These are phyloP conservation scores for Dilophus febrilis DNA, from an alignment of 2,888 invertebrate genomes.

Conservation along the genomic window DNA sequence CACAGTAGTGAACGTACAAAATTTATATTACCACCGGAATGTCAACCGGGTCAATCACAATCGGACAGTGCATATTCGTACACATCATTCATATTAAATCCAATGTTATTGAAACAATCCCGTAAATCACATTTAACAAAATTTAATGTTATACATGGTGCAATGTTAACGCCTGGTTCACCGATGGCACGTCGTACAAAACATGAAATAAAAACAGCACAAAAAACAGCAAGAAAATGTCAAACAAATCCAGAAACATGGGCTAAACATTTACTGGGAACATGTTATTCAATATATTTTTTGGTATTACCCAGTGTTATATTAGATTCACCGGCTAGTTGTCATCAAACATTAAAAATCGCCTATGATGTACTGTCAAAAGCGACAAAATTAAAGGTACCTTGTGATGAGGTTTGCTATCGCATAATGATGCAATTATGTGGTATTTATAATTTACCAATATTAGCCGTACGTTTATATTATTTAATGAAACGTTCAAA, in stretches of 20 bases:
- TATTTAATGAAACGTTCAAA: conserved; percentile 86
- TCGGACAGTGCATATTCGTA: conserved; percentile 32
- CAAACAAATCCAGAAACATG: conserved; percentile 65
- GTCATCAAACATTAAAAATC: conserved; percentile 54
- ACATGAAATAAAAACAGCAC: conserved; percentile 86
- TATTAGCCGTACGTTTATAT: conserved; percentile 80
- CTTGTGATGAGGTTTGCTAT: conserved; percentile 94
- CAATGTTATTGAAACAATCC: conserved; percentile 33
- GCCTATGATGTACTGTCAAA: conserved; percentile 78
- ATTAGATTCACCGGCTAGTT: conserved; percentile 49
- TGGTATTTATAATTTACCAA: conserved; percentile 83
- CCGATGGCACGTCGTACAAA: conserved; percentile 88
- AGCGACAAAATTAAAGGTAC: conserved; percentile 70
- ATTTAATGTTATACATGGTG: conserved; percentile 24
- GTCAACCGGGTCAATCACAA: conserved; percentile 16
- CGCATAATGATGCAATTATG: conserved; percentile 97
- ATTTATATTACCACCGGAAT: conserved; percentile 87
- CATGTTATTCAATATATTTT: conserved; percentile 91
- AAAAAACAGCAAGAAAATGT: conserved; percentile 45
- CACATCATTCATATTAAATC: conserved; percentile 43
- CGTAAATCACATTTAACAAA: conserved; percentile 21
- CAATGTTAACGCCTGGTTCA: conserved; percentile 50
- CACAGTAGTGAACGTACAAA: conserved; percentile 81
- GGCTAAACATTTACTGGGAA: conserved; percentile 77
- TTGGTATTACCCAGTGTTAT: conserved; percentile 83